These are phyloP conservation scores for Paratilapia polleni DNA, from an alignment of 2,113 vertebrate genomes.

Conservation along the genomic window DNA sequence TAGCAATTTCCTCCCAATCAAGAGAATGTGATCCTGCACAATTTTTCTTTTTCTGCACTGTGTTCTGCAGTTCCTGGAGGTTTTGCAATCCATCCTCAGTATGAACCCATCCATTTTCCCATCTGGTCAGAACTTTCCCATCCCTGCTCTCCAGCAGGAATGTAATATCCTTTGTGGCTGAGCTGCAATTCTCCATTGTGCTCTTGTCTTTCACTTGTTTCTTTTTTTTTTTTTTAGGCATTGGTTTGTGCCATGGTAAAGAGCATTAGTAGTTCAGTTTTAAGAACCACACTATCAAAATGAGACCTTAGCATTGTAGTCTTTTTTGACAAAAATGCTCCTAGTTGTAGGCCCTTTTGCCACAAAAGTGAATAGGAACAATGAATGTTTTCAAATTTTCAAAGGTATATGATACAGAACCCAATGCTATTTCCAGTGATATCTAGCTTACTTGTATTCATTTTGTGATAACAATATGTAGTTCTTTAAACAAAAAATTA, in stretches of 20 bases:
- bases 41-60: neutral
- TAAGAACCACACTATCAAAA: neutral
- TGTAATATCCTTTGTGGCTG: conserved; percentile 8
- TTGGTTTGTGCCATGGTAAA: neutral
- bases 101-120: conserved; percentile 24
- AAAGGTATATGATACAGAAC: neutral
- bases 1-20: conserved; percentile 36
- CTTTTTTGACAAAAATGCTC: neutral
- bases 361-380: neutral
- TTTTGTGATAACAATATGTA: too few relatives aligned
- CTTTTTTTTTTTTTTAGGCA: neutral
- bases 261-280: neutral
- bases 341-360: neutral
- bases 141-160: neutral
- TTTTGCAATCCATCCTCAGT: conserved; percentile 32
- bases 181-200: neutral
- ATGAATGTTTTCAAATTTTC: neutral
- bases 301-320: neutral
- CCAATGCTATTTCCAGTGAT: neutral
- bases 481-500: too few relatives aligned
- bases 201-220: neutral
- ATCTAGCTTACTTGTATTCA: neutral
- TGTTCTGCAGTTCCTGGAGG: conserved; percentile 21
- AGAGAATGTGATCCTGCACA: conserved; percentile 20
- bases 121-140: conserved; percentile 28